Evolutionary conservation across 1,140 invertebrate genomes (phyloP).

Genomic region (Acromyrmex echinatior): DNA sequence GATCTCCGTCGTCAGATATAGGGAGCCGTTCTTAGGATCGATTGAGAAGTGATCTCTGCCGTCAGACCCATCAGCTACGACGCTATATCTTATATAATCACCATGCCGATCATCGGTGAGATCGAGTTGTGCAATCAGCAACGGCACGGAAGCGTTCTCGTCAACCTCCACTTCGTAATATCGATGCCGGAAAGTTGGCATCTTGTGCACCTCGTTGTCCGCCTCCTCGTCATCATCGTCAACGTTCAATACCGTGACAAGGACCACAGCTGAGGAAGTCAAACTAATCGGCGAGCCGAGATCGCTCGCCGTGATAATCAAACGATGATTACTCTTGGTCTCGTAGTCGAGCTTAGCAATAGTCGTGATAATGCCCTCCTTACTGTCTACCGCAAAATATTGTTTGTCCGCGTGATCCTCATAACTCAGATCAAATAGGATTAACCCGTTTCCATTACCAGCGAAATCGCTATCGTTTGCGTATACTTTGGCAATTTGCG

Average conservation of each 20-base stretch:
- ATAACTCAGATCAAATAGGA: conserved; percentile 90
- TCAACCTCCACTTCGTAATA: conserved; percentile 93
- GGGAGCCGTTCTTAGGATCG: conserved; percentile 90
- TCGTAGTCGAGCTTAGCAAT: conserved; percentile 92
- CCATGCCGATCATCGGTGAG: conserved; percentile 88
- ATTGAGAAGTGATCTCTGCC: conserved; percentile 89
- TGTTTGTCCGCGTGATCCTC: conserved; percentile 85
- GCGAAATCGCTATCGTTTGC: conserved; percentile 95
- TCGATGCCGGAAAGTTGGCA: conserved; percentile 90
- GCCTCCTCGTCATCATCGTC: conserved; percentile 83
- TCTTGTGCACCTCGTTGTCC: conserved; percentile 81
- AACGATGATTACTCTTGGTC: conserved; percentile 89
- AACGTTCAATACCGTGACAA: conserved; percentile 90
- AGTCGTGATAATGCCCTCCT: conserved; percentile 93
- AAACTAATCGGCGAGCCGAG: conserved; percentile 92
- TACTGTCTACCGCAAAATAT: conserved; percentile 92
- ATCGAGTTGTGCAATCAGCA: conserved; percentile 91
- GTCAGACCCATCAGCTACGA: conserved; percentile 88
- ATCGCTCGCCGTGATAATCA: conserved; percentile 94
- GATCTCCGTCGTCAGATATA: conserved; percentile 90
- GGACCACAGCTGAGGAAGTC: conserved; percentile 92
- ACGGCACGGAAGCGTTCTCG: conserved; percentile 91
- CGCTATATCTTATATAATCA: conserved; percentile 87
- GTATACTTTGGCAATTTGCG: conserved; percentile 90
- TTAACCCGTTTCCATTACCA: conserved; percentile 94